Base-by-base conservation (phyloP, 1,140 invertebrate genomes). In the Brachionus plicatilis region DNA sequence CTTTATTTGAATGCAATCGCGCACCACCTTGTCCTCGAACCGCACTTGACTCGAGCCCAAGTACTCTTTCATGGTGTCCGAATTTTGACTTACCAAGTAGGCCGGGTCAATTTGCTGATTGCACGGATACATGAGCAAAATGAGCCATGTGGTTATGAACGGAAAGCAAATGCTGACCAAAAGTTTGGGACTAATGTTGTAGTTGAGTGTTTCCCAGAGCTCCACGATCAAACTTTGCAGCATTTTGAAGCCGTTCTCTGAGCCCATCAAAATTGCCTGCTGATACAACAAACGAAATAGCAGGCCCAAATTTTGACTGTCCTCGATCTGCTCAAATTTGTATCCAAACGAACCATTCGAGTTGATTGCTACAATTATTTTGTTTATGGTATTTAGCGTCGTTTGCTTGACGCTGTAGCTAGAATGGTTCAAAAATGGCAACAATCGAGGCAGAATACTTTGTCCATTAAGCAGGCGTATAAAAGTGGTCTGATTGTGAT, bases 21-120 rank as follows among this genome's bases (percentile, higher is more conserved):
- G 33, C 8, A 82, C 79, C 12, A 27, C 9, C 66, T 82, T 82
- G 9, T 82, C 79, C 41, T 82, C 79, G 65, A 82, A 82, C 41
- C 65, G 56, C n/a, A 82, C 65, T 82, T 82, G 79, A 82, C 45
- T 82, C 17, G 79, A 82, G 33, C 79, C 79, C 60, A 82, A 65
- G 27, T 65, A 82, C 20, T 82, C 79, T 47, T 82, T 82, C 24
- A 65, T 12, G 9, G 53, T 82, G 12, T 82, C 53, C 20, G 79
- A 68, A 37, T 60, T 82, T 14, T 60, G 37, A 65, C 27, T 65
- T 33, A 82, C 79, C n/a, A 82, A 65, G 65, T 82, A 82, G 12
- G 65, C 53, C n/a, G 79, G n/a, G 9, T 82, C 65, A 33, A 82
- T 82, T 82, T 60, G 79, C 20, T 82, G 79, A 60, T 82, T 82